Base-by-base conservation (phyloP, 2,113 vertebrate genomes). In the Echinops telfairi region DNA sequence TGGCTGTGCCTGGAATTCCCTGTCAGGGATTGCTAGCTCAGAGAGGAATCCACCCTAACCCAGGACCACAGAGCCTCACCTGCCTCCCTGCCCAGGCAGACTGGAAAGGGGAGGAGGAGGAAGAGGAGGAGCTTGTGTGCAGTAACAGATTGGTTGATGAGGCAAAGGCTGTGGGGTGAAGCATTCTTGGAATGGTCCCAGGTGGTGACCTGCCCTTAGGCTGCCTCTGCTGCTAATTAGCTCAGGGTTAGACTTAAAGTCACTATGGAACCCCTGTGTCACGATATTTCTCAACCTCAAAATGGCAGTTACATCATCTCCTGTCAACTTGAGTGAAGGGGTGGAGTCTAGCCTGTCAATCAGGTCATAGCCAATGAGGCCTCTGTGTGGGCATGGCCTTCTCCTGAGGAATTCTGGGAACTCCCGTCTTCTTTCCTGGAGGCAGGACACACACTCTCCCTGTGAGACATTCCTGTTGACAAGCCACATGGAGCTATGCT, bases 21-120 rank as follows among this genome's bases (percentile, higher is more conserved):
- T 4, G 0, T 60, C 29, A 33, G 43, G 62, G 70, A 43, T 1
- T 22, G 23, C 64, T 43, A 89, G 75, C 22, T 0, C 43, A 14
- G 0, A 5, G 4, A n/a, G 57, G 40, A 0, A 0, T 4, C 40
- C 40, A 25, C 17, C n/a, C 29, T 33, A 29, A 78, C 11, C 31
- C 4, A 19, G n/a, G 17, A 2, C 2, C 1, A 0, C 20, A 62
- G 70, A 53, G 10, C 40, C n/a, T 27, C 16, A 27, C 12, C 14
- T 16, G 3, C 22, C 70, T 53, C 47, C 47, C 47, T 53, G 12
- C 12, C 47, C 47, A 53, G 47, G 47, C 47, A 6, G 10, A 6
- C 47, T 53, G 47, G 47, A 9, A 53, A 9, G 40, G 40, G 40
- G 47, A 53, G 47, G 47, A 11, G 47, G 47, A 8, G 47, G 47